A percentile compares a stretch with the other conserved stretches of the same genome.
These are phyloP conservation scores for Diadegma fenestrale DNA, from an alignment of 2,888 invertebrate species.

Conservation along the genomic window DNA sequence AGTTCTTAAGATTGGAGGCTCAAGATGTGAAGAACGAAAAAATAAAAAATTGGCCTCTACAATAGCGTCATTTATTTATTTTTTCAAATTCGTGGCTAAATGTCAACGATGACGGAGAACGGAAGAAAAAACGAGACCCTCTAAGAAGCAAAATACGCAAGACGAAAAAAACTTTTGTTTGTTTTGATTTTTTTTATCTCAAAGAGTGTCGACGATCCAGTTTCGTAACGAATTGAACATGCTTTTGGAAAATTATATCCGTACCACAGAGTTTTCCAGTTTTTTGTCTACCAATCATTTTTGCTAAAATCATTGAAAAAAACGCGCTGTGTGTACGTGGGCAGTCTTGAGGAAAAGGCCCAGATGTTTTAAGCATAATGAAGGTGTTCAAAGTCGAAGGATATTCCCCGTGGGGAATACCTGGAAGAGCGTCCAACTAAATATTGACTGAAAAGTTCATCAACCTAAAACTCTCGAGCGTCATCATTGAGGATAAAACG, in stretches of 20 bases:
- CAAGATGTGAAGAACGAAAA: neutral
- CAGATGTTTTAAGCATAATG: neutral
- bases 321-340: neutral
- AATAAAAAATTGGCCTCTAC: neutral
- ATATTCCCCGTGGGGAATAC: neutral
- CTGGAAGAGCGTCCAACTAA: slow-evolving; percentile 1
- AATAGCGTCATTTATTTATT: neutral
- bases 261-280: too few species aligned
- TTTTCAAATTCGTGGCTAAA: neutral
- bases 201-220: neutral
- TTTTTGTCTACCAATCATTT: neutral
- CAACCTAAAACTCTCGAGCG: slow-evolving; percentile 15
- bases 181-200: neutral
- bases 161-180: neutral
- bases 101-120: neutral
- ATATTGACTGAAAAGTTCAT: slow-evolving; percentile 34
- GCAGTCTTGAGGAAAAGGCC: neutral
- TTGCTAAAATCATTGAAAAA: neutral
- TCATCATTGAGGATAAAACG: neutral
- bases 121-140: neutral
- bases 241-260: neutral
- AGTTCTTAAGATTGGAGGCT: neutral
- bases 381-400: slow-evolving; percentile 27
- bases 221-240: neutral
- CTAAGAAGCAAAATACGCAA: neutral